Evolutionary conservation across 2,113 vertebrate species (phyloP), one percentile per base, ranked within the genome.

Genomic region (Oplegnathus fasciatus): DNA sequence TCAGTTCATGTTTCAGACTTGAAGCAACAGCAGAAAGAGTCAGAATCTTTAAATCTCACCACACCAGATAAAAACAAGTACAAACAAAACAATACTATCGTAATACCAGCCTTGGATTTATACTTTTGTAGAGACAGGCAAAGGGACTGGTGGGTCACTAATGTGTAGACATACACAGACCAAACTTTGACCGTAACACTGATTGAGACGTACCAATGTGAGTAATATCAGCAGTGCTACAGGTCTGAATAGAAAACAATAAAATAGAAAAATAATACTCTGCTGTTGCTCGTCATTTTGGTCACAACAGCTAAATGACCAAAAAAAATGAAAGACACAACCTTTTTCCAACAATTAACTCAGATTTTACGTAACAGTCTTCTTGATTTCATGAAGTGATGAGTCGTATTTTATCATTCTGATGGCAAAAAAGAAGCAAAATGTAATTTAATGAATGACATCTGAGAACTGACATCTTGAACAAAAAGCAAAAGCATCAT

Each of bases 11-110:
- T 62, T 55, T 71, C 54, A 68, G 60, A 81, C 66, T 42, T 58
- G 42, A 69, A 58, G 37, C 67, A 78, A 66, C n/a, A 61, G 32
- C 32, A 62, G 32, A 52, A 30, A 11, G 46, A 44, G 28, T 82
- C 52, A 20, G 4, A 50, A 61, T 30, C 0, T 24, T 32, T 40
- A 22, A 28, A 42, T 37, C 37, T 55, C 32, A 52, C 9, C 15
- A 26, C 68, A 65, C 9, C 48, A 40, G 48, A 77, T 20, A 17
- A 73, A 14, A 73, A 14, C 30, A 58, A 48, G 11, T 44, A 1
- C 18, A 77, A 34, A 62, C 22, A 68, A 67, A 74, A 69, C 17
- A 69, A 37, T 18, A 46, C 5, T 34, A 17, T 18, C 62, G 1
- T 10, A 13, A n/a, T 2, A 48, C n/a, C 10, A 37, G 28, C 18